Evolutionary conservation across 2,113 vertebrate genomes (phyloP), one percentile per base, ranked within the genome.

Genomic region (Nibea albiflora): DNA sequence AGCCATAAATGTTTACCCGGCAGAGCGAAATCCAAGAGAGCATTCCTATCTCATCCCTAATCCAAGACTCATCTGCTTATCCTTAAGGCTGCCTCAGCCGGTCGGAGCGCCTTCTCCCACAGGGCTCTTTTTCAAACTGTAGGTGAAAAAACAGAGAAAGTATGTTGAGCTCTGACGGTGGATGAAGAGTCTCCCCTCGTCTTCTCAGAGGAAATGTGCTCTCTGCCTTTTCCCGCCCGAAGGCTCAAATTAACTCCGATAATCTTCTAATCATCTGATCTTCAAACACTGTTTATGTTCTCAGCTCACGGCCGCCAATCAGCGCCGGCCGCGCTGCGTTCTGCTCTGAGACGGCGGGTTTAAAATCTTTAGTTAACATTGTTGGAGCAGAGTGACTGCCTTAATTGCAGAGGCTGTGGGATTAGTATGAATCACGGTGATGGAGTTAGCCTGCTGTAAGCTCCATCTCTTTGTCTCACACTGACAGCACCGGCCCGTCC

Each of bases 401-500:
- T 84, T 90, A 88, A 90, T 91, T 84, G 89, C 79, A 58, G 57
- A 75, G 84, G 63, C 88, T 52, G 53, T 61, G 67, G 80, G 89
- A 93, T 92, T 78, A 79, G 79, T 35, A 63, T 86, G 80, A 90
- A 90, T 87, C 85, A 65, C 69, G 24, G 78, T 24, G 70, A 83
- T 49, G 50, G 60, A 75, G 74, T 56, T 72, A 64, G 78, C 66
- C 31, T 69, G 47, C 60, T 70, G 81, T 60, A 50, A 73, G 75
- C 84, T 71, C 56, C n/a, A 47, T 76, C 78, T 88, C 83, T 53
- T 69, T 85, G 82, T 92, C 78, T 76, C 7, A 69, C 75, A 19
- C 72, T 89, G 93, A 92, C 90, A 89, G 82, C 80, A n/a, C 52
- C 68, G 66, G 92, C 91, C 91, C 89, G 80, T 89, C 90, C 92